Evolutionary conservation across 35 echinoderm and acorn worm genomes (phyloP), one percentile per base, ranked within the genome.

Genomic region (Apostichopus japonicus): DNA sequence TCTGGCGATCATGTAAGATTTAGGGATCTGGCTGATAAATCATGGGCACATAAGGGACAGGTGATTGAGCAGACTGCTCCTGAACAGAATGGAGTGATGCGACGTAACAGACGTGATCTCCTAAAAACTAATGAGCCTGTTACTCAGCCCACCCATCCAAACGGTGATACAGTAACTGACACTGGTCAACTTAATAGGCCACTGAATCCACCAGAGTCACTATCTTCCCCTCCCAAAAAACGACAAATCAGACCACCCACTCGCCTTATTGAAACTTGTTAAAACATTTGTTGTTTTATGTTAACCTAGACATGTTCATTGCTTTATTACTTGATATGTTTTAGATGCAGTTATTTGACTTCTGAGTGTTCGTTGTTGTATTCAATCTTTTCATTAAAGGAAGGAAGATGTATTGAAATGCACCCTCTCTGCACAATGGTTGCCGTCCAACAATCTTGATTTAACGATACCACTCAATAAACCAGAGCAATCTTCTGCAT

Each of bases 241-340:
- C 83, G 83, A 58, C 83, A 86, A 63, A 56, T 1, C 17, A 11
- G 22, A 11, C 83, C 83, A 17, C 53, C 53, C 17, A 54, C 52
- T 11, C 83, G 83, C 44, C 83, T 63, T 17, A 86, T 86, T 86
- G 83, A 86, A 86, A 86, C 83, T 56, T 86, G 83, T 33, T 56
- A 55, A 86, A 80, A 22, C 22, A 19, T 14, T 33, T 27, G 13
- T 33, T 80, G 25, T 19, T 5, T 6, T 80, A 51, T 7, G 10
- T 27, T 54, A 44, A 14, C 24, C 16, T 23, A 86, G 22, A 6
- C 4, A 15, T 56, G 14, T 86, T 23, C 17, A 53, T 86, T 56
- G 44, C 58, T 6, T 24, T 15, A 59, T 19, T 53, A 23, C 5
- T 24, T 58, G 13, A 10, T 5, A 13, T 86, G 8, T 44, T 15